Base-by-base conservation (phyloP, 2,888 invertebrate genomes). In the Melitaea athalia region DNA sequence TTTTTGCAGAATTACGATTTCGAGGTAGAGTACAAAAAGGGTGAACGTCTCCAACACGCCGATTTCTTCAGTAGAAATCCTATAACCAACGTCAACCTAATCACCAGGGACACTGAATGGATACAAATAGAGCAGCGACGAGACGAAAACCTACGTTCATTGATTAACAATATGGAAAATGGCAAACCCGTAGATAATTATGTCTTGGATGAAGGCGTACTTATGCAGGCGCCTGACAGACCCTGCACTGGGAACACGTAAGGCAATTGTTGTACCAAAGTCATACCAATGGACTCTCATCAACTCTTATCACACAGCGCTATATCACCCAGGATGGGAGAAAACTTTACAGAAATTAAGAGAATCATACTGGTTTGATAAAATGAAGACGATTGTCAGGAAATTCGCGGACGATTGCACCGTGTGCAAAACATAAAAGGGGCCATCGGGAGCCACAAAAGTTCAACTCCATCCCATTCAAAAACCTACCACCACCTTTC, bases 51-150 rank as follows among this genome's bases (percentile, higher is more conserved):
- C 33, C 69, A 63, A 12, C 72, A 74, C 43, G 72, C 70, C 11
- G 74, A 72, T 50, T 72, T 52, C 33, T 66, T 79, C 0, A 78
- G 78, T 5, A 60, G 78, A 45, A 78, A 79, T 38, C 77, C 75
- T 0, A 42, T 0, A 0, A 8, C 24, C 0, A 3, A 60, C 7
- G 73, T 78, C 7, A 76, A 77, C n/a, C 4, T 76, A 0, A 68
- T 74, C 62, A 74, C 72, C 0, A 72, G 33, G 7, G 62, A 78
- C 33, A 5, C 71, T 0, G 74, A 78, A 0, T 79, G 78, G 78
- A 0, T 78, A 0, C 67, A 77, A 0, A 53, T 78, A 0, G 78
- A 78, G 61, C 77, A 78, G 43, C 64, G 68, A 0, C 68, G 72
- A 0, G 73, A 75, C 52, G 38, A 15, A 3, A 0, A 14, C 15